Conservation (phyloP, 2,113 vertebrate genomes). For the Neodontobutis hainanensis region DNA sequence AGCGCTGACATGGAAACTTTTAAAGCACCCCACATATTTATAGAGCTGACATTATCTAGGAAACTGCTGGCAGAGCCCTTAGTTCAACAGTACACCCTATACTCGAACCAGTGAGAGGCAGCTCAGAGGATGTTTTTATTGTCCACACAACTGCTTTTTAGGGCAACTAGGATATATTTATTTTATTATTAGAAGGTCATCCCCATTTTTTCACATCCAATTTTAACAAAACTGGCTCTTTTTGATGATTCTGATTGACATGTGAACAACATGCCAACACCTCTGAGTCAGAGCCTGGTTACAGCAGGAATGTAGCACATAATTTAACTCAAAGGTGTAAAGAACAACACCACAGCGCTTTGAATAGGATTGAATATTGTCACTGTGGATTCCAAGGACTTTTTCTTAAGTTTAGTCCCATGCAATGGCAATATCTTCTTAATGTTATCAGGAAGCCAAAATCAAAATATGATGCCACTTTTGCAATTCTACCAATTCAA, state of each 20-base stretch:
- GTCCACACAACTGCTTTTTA: no score
- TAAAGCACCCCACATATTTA: constrained; percentile 66
- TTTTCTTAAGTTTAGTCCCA: neutral
- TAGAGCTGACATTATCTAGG: constrained; percentile 72
- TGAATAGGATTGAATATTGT: constrained; percentile 17
- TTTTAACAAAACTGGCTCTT: no score
- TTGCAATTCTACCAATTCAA: no score
- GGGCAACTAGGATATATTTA: no score
- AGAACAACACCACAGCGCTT: neutral
- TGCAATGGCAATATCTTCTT: no score
- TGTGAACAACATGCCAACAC: constrained; percentile 24
- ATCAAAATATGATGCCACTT: no score
- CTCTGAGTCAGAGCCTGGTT: constrained; percentile 48
- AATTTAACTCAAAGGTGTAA: constrained; percentile 11
- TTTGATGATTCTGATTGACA: constrained; percentile 36
- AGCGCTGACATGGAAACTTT: constrained; percentile 70
- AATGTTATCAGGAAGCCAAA: no score
- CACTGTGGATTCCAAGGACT: neutral
- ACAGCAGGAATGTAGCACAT: constrained; percentile 36
- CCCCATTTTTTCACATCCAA: no score
- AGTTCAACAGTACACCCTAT: constrained; percentile 30
- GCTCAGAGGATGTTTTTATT: neutral
- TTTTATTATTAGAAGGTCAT: no score
- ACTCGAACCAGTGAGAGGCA: constrained; percentile 29
- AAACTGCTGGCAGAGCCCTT: constrained; percentile 41